Percentiles rank a stretch among this genome's conserved stretches.
phyloP scores from a whole-genome alignment of 2,113 vertebrate genomes.

The Thymallus thymallus region DNA sequence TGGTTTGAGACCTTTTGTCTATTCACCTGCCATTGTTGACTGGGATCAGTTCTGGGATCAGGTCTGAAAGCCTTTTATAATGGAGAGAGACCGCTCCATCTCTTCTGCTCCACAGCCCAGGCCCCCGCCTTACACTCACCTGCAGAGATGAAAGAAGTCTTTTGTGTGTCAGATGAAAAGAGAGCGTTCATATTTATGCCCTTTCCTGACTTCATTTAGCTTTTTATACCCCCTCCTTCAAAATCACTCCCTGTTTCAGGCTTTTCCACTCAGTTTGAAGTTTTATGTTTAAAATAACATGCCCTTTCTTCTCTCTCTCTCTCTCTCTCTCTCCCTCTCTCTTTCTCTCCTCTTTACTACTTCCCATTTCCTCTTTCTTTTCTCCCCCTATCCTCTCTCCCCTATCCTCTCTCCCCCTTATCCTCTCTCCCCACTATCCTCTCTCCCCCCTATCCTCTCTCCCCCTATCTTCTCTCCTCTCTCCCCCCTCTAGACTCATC shows the following conservation, averaged over 20 bases:
- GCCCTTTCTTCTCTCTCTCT: background rate
- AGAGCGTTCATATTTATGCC: conserved; percentile 34
- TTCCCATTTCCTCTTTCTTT: background rate
- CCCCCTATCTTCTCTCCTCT: conserved; percentile 9
- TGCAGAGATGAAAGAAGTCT: conserved; percentile 37
- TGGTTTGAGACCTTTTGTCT: conserved; percentile 28
- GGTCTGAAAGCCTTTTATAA: conserved; percentile 50
- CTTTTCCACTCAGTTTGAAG: conserved; percentile 17
- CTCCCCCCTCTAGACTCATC: conserved; percentile 80
- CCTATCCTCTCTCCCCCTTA: too few relatives aligned
- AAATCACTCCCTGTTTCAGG: conserved; percentile 24
- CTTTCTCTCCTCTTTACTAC: background rate
- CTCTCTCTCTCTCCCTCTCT: background rate
- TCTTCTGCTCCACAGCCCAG: conserved; percentile 10
- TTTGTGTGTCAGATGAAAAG: conserved; percentile 28
- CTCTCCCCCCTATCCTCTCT: background rate
- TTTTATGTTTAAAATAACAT: conserved; percentile 12
- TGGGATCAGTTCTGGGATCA: conserved; percentile 45
- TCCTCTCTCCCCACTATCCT: too few relatives aligned
- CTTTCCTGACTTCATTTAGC: conserved; percentile 17
- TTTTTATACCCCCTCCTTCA: background rate
- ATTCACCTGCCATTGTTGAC: conserved; percentile 54
- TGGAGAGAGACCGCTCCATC: conserved; percentile 33
- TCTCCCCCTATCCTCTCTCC: background rate
- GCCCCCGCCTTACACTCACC: conserved; percentile 22